Conservation (phyloP, 1,140 invertebrate species). For the Cataglyphis hispanica region DNA sequence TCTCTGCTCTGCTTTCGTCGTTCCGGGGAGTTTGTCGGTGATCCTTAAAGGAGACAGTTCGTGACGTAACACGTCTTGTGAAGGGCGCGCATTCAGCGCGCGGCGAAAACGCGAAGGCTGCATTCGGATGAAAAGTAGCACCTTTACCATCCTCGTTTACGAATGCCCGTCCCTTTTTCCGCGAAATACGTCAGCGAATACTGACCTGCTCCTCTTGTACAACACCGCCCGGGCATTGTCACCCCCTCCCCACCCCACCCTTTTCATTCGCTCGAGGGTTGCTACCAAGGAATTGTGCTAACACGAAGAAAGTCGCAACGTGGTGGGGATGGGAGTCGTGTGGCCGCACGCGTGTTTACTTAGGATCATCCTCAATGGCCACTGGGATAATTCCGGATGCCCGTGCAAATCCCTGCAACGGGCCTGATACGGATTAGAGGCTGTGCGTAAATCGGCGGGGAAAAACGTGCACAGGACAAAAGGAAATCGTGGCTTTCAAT, state of each 20-base stretch:
- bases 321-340: constrained; percentile 81
- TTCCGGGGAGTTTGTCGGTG: constrained; percentile 61
- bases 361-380: constrained; percentile 79
- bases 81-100: constrained; percentile 49
- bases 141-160: constrained; percentile 73
- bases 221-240: constrained; percentile 73
- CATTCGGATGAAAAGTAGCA: constrained; percentile 61
- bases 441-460: constrained; percentile 29
- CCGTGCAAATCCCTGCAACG: constrained; percentile 68
- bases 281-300: constrained; percentile 38
- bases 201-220: constrained; percentile 69
- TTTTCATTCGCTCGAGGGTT: constrained; percentile 74
- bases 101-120: constrained; percentile 43
- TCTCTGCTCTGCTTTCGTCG: constrained; percentile 63
- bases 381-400: constrained; percentile 71
- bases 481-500: background rate
- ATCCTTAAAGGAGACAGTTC: constrained; percentile 59
- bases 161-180: constrained; percentile 76
- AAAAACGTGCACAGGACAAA: constrained; percentile 7
- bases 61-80: constrained; percentile 71
- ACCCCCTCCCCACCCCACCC: background rate
- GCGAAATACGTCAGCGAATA: constrained; percentile 59
- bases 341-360: constrained; percentile 82
- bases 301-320: constrained; percentile 11
- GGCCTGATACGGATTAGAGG: constrained; percentile 72